Percentiles rank a stretch among this genome's conserved stretches.
Evolutionary conservation across 2,113 vertebrate genomes (phyloP).

Genomic region (Leucopsar rothschildi): DNA sequence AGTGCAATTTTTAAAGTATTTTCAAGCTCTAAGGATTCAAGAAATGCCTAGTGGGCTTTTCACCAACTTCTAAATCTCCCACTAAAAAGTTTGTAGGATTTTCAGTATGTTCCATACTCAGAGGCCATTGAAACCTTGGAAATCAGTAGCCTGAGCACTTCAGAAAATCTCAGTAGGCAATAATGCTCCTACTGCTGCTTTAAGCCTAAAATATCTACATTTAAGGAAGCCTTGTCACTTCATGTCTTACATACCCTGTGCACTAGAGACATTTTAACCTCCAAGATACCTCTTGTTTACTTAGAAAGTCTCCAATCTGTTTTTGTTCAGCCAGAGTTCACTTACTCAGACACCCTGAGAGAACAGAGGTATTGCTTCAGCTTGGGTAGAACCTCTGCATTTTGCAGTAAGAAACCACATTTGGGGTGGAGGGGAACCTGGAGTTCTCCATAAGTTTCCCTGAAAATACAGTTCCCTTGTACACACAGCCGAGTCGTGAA

Average conservation of each 20-base stretch:
- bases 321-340: neutral
- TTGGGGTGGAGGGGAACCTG: accelerated
- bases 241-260: neutral
- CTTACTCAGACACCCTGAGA: neutral
- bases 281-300: neutral
- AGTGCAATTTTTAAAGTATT: neutral
- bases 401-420: neutral
- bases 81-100: neutral
- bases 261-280: neutral
- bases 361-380: neutral
- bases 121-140: neutral
- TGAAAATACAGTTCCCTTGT: neutral
- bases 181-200: neutral
- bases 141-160: neutral
- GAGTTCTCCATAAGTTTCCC: neutral
- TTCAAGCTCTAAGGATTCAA: neutral
- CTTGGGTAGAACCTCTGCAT: neutral
- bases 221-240: neutral
- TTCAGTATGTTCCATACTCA: neutral
- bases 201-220: neutral
- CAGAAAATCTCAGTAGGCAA: neutral
- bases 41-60: neutral
- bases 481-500: neutral
- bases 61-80: neutral
- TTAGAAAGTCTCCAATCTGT: neutral